phyloP scores from a whole-genome alignment of 1,140 invertebrate genomes.

The Saccostrea glomerata region DNA sequence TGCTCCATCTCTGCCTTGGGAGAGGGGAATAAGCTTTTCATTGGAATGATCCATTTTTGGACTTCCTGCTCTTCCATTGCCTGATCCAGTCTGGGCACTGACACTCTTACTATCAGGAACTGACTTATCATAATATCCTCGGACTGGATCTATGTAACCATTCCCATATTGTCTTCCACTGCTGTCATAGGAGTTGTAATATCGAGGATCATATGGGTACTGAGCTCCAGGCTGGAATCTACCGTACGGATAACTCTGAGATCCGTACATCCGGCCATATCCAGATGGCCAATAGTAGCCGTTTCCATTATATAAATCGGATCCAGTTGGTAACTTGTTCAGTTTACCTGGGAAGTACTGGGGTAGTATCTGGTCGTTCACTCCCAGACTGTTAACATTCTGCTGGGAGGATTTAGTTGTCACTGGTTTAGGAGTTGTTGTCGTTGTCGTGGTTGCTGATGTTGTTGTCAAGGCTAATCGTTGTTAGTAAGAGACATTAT shows the following conservation, averaged over 20 bases:
- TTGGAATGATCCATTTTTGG: conserved; percentile 1
- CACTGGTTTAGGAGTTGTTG: conserved; percentile 39
- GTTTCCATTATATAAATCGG: neutral
- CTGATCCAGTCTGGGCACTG: neutral
- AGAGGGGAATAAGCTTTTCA: neutral
- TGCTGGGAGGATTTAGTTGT: conserved; percentile 17
- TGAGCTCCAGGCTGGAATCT: conserved; percentile 22
- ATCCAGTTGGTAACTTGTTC: conserved; percentile 15
- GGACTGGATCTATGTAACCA: conserved; percentile 5
- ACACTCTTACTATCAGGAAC: neutral
- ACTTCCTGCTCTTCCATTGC: neutral
- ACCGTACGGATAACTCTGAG: neutral
- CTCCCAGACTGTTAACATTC: neutral
- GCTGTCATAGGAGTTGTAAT: conserved; percentile 1
- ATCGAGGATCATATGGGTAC: neutral
- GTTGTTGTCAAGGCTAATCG: neutral
- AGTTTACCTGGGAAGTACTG: neutral
- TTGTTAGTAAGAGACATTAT: neutral
- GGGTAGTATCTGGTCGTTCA: neutral
- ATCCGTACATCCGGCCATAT: neutral
- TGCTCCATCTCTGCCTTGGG: neutral
- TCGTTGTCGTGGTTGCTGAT: neutral
- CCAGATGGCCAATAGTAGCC: conserved; percentile 14
- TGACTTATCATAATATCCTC: conserved; percentile 1
- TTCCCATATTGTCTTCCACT: neutral